Evolutionary conservation across 2,888 invertebrate genomes (phyloP), one percentile per base, ranked within the genome.

Genomic region (Teinopalpus imperialis): DNA sequence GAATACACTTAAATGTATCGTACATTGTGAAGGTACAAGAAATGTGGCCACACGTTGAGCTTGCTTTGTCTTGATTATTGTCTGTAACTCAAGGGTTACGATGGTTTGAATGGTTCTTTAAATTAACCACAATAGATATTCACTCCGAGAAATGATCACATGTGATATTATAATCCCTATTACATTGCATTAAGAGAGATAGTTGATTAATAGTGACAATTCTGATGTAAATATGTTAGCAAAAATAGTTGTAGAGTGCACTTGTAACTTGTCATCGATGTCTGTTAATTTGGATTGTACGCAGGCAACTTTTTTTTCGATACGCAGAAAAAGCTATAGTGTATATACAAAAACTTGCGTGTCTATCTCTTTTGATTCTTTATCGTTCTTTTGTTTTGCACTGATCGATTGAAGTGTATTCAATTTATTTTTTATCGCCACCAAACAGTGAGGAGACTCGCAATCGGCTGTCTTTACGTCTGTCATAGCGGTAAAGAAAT

Each of bases 261-360:
- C 83, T 85, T 85, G 83, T 83, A 69, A 74, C 75, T 75, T 83
- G 86, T 85, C 85, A 81, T 78, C 81, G 76, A 75, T 80, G 83
- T 85, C 82, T 82, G 82, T 83, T 82, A 85, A 85, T 85, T 82
- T 80, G 72, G 72, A 68, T 67, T 73, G 77, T 69, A 70, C 73
- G 58, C 58, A 53, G 53, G 45, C 45, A 51, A 47, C 35, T 66
- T 66, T 71, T 62, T 66, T 63, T 69, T 70, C 67, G 69, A 75
- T 74, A 74, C 70, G 75, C 74, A 74, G 74, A 77, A 76, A 67
- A 63, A 60, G 64, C 59, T 63, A 63, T 73, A 51, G 63, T 78
- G 71, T 57, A 24, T 63, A 59, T 67, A 68, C 66, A 69, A 74
- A 66, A 64, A 54, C 53, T 61, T 53, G 62, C 60, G 48, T 56